phyloP scores from a whole-genome alignment of 2,797 vertebrate species.

The Coilia nasus region DNA sequence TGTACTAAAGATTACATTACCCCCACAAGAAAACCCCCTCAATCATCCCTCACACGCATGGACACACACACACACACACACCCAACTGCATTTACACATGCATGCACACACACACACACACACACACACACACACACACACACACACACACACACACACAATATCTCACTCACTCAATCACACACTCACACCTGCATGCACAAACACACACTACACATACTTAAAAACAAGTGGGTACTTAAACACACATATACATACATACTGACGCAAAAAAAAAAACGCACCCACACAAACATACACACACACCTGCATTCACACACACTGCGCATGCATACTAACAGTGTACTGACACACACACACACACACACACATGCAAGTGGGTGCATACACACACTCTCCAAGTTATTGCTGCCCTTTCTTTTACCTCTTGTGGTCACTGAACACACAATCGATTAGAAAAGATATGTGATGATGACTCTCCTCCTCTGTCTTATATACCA shows the following conservation, averaged over 20 bases:
- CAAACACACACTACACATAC: background rate
- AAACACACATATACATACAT: background rate
- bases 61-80: background rate
- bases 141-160: conserved; percentile 19
- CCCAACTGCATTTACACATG: too few species aligned
- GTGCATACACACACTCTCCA: background rate
- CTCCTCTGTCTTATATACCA: background rate
- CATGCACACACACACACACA: conserved; percentile 33
- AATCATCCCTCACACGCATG: background rate
- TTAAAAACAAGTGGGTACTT: background rate
- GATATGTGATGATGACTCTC: background rate
- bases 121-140: background rate
- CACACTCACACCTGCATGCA: background rate
- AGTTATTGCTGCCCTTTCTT: background rate
- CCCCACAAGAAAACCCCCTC: background rate
- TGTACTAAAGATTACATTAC: conserved; percentile 13
- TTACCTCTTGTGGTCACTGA: background rate
- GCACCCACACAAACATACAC: background rate
- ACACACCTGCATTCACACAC: background rate
- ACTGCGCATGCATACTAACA: too few species aligned
- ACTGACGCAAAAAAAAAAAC: background rate
- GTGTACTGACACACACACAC: background rate
- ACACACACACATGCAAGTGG: background rate
- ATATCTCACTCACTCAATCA: background rate
- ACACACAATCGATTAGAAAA: background rate